Base-by-base conservation (phyloP, 2,113 vertebrate genomes). In the Anolis carolinensis region DNA sequence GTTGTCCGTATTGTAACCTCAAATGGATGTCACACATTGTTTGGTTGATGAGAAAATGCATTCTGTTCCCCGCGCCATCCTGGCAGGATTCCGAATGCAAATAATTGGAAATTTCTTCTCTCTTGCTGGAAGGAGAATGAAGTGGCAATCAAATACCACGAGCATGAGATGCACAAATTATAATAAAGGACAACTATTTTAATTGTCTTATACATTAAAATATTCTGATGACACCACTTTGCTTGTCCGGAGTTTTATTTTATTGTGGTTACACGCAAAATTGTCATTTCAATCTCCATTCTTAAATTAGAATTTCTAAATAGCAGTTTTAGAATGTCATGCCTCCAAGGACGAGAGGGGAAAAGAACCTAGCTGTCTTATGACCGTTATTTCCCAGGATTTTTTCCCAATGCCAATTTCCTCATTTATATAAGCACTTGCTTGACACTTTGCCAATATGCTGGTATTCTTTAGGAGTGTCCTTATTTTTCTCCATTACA, bases 401-500 rank as follows among this genome's bases (percentile, higher is more conserved):
- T 59, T 92, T 68, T 76, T 77, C 25, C 50, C 55, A 44, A 87
- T 88, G 74, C 14, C 27, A 62, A 89, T 89, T 91, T 39, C 86
- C 1, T 1, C 90, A 44, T 44, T 44, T 44, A 44, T 44, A 44
- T 5, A 44, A 44, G n/a, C 39, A 44, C 85, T 88, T 88, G 63
- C 21, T 89, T 92, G 84, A 91, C 3, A 36, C 34, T 89, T 92
- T 92, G 84, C 94, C 90, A 90, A 89, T 94, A 93, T 72, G 87
- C 44, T 75, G 82, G 87, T 92, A 92, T 74, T 84, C 20, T 81
- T 93, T 83, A 63, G 87, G 83, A 95, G 74, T 86, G 5, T 90
- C 91, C 78, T 90, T 95, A 81, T 93, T 95, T 95, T 94, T 92
- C 90, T 90, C 72, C 85, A 75, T 82, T 92, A 82, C 89, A 95